Conservation (phyloP, 2,113 vertebrate species). For the Campylomormyrus tamandua region DNA sequence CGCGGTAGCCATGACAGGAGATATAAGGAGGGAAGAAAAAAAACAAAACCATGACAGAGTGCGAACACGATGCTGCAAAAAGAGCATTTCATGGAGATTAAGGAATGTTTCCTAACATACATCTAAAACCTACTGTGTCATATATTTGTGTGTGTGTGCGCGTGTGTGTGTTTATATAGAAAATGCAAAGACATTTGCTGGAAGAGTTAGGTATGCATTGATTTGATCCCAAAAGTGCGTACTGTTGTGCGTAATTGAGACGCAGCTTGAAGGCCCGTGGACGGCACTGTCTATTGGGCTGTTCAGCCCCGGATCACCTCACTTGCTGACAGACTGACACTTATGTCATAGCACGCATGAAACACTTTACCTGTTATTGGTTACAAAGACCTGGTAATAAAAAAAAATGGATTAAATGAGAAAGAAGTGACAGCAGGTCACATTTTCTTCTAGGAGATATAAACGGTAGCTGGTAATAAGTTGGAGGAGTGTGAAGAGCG, state of each 20-base stretch:
- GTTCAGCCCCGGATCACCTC: neutral
- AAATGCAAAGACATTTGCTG: neutral
- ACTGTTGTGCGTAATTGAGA: neutral
- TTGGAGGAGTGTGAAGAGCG: neutral
- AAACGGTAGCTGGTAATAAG: neutral
- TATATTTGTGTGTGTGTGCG: neutral
- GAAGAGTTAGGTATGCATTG: neutral
- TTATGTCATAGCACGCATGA: neutral
- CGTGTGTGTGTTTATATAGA: neutral
- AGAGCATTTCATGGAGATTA: neutral
- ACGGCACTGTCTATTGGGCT: neutral
- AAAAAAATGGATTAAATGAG: neutral
- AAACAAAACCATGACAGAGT: neutral
- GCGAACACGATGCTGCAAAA: neutral
- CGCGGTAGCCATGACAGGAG: neutral
- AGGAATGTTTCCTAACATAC: neutral
- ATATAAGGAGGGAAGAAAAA: neutral
- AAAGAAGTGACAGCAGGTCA: neutral
- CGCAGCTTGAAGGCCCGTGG: neutral
- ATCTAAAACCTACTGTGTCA: neutral
- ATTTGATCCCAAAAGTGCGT: neutral
- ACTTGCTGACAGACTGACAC: slow-evolving; percentile 1
- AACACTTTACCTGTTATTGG: slow-evolving; percentile 1
- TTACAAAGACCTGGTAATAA: neutral
- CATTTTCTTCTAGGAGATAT: neutral